A percentile compares a stretch with the other conserved stretches of the same genome.
These are phyloP conservation scores for Schmidtea mediterranea DNA, from an alignment of 1,140 invertebrate species.

Conservation along the genomic window DNA sequence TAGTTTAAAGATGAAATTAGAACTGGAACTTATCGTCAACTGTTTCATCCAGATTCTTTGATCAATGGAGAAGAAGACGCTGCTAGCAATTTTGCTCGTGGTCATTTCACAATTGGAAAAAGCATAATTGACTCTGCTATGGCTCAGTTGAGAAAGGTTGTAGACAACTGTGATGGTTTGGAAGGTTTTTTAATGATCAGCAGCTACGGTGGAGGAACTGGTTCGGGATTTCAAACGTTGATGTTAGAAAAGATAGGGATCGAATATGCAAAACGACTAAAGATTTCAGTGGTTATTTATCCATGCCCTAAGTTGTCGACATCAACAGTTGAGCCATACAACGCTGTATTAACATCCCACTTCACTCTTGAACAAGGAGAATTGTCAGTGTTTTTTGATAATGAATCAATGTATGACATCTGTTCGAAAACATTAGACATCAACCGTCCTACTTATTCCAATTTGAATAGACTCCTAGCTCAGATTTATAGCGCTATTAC, in stretches of 20 bases:
- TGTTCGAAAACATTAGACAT: slow-evolving; percentile 14
- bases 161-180: neutral
- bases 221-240: slow-evolving; percentile 52
- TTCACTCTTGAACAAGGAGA: too few species aligned
- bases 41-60: slow-evolving; percentile 23
- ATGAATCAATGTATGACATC: neutral
- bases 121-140: slow-evolving; percentile 22
- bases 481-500: neutral
- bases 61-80: slow-evolving; percentile 18
- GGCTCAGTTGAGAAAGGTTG: slow-evolving; percentile 7
- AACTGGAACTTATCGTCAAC: slow-evolving; percentile 12
- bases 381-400: too few species aligned
- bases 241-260: slow-evolving; percentile 55
- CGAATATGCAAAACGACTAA: slow-evolving; percentile 41
- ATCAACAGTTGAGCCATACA: slow-evolving; percentile 7
- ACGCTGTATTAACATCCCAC: too few species aligned
- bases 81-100: slow-evolving; percentile 12
- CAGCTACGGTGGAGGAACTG: slow-evolving; percentile 38
- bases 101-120: slow-evolving; percentile 35
- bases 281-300: slow-evolving; percentile 13
- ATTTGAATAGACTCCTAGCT: slow-evolving; percentile 35
- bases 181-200: slow-evolving; percentile 1
- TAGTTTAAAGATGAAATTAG: slow-evolving; percentile 10
- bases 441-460: slow-evolving; percentile 20
- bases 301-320: slow-evolving; percentile 10